Evolutionary conservation across 1,140 invertebrate species (phyloP).

Genomic region (Campodea augens): DNA sequence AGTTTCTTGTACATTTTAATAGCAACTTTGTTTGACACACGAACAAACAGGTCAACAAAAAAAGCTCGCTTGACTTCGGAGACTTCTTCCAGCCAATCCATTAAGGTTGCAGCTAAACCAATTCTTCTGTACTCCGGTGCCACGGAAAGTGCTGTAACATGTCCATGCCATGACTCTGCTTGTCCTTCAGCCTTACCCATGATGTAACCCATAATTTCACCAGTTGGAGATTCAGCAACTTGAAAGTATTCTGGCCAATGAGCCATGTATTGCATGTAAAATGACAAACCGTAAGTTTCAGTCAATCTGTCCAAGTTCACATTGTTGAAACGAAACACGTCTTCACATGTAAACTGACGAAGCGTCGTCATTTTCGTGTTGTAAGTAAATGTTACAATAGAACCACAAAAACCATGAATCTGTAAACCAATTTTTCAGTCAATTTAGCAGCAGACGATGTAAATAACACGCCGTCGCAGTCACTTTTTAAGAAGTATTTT

Average conservation of each 20-base stretch:
- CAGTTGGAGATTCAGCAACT: slow-evolving; percentile 81
- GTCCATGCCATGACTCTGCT: slow-evolving; percentile 93
- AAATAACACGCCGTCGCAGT: no score
- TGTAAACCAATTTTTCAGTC: no score
- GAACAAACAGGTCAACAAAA: slow-evolving; percentile 97
- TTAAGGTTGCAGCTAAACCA: slow-evolving; percentile 81
- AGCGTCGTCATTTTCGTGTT: slow-evolving; percentile 85
- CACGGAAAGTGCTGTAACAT: slow-evolving; percentile 92
- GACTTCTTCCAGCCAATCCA: slow-evolving; percentile 85
- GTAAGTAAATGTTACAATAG: no score
- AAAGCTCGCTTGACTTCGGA: slow-evolving; percentile 94
- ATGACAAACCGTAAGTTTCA: slow-evolving; percentile 92
- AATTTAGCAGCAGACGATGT: no score
- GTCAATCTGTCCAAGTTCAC: slow-evolving; percentile 92
- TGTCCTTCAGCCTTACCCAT: slow-evolving; percentile 98
- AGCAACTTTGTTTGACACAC: slow-evolving; percentile 91
- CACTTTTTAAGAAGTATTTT: no score
- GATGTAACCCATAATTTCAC: slow-evolving; percentile 96
- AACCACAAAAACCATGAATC: no score
- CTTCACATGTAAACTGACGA: slow-evolving; percentile 78
- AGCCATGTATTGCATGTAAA: slow-evolving; percentile 93
- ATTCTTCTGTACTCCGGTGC: slow-evolving; percentile 78
- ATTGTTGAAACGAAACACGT: slow-evolving; percentile 90
- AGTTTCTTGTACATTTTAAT: slow-evolving; percentile 94
- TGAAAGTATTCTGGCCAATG: slow-evolving; percentile 99